Base-by-base conservation (phyloP, 2,797 vertebrate genomes). In the Thunnus albacares region DNA sequence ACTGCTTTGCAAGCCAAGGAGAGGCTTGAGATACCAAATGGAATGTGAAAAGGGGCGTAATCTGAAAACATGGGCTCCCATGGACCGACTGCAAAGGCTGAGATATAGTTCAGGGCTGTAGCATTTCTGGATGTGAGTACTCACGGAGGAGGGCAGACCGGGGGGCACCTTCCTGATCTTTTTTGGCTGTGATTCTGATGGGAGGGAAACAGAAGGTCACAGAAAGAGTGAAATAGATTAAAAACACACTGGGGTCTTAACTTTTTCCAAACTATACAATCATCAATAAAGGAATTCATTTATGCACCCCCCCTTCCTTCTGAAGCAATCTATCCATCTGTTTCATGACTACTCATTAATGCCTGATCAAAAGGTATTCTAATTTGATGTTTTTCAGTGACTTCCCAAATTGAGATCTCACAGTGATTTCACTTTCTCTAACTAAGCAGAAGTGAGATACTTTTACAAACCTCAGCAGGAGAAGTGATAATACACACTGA, bases 101-200 rank as follows among this genome's bases (percentile, higher is more conserved):
- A 72, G 75, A 79, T 67, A 66, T 8, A 71, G 71, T 80, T 71
- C 69, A 77, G 41, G 43, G 35, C 51, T 72, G 38, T n/a, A 69
- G 73, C 18, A 38, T 71, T 88, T 84, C 30, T 70, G 63, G 70
- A 84, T 75, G 79, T 51, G 72, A 59, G 56, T 81, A 93, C 95
- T 97, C 91, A 99, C 98, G 67, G 98, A 99, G 71, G 98, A 98
- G 7, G 98, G 98, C 80, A 99, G 96, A 87, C 98, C 98, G 26
- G 97, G 97, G n/a, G 98, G 98, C 85, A 99, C 96, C 94, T 99
- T 99, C 88, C 98, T 95, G 92, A 99, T 97, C 95, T 99, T 99
- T 93, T 99, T 99, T 75, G 98, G 97, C 82, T 97, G 97, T 0
- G 96, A 75, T 80, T 98, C 98, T 98, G 92, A 81, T 62, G 33